These are phyloP conservation scores for Atlantisia rogersi DNA, from an alignment of 2,113 vertebrate genomes.

Conservation along the genomic window DNA sequence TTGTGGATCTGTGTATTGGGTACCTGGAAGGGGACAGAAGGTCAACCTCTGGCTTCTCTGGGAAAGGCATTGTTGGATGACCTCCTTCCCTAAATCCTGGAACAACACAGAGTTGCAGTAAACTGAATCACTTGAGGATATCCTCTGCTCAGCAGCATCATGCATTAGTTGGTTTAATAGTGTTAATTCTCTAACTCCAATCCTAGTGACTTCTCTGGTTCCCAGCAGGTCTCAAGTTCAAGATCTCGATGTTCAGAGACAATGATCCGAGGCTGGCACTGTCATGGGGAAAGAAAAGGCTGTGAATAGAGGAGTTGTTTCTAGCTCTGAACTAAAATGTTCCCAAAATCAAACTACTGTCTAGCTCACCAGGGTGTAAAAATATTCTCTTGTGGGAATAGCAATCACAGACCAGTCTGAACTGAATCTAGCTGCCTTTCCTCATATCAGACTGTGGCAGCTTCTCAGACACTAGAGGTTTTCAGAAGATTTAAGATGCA, in stretches of 20 bases:
- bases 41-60: background rate
- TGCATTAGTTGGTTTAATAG: background rate
- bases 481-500: background rate
- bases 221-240: background rate
- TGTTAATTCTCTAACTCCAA: background rate
- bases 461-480: background rate
- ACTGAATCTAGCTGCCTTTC: background rate
- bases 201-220: background rate
- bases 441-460: background rate
- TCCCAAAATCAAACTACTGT: background rate
- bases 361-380: background rate
- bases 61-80: background rate
- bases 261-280: background rate
- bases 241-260: background rate
- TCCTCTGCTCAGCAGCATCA: fast-evolving
- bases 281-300: background rate
- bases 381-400: background rate
- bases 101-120: background rate
- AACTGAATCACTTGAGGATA: fast-evolving
- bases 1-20: background rate
- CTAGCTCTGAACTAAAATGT: background rate
- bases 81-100: background rate
- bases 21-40: background rate
- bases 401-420: background rate
- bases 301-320: background rate